These are phyloP conservation scores for Eubasilissa regina DNA, from an alignment of 1,140 invertebrate species.

Conservation along the genomic window DNA sequence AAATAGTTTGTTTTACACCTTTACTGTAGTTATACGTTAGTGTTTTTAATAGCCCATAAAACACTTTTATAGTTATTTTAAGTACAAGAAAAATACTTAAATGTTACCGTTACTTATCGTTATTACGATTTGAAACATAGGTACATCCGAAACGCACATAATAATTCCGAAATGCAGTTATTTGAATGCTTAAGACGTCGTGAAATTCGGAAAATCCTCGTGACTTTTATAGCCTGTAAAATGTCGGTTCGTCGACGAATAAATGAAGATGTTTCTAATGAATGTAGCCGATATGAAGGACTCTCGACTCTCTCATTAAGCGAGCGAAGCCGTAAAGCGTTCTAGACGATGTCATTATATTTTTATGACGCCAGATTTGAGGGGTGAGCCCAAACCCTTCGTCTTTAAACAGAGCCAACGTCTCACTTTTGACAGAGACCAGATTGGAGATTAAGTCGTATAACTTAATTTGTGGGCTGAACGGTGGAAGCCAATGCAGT, in stretches of 20 bases:
- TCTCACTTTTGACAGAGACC: neutral
- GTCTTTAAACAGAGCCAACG: neutral
- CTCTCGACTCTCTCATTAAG: conserved; percentile 3
- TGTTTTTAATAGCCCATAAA: too few species aligned
- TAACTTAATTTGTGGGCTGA: neutral
- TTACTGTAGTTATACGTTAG: too few species aligned
- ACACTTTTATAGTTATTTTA: too few species aligned
- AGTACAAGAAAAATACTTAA: too few species aligned
- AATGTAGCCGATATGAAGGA: conserved; percentile 17
- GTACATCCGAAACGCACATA: too few species aligned
- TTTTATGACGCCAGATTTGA: conserved; percentile 13
- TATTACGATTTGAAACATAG: too few species aligned
- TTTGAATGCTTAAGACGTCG: neutral
- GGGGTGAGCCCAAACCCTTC: neutral
- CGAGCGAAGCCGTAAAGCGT: neutral
- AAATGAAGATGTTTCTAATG: conserved; percentile 9
- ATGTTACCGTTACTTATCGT: too few species aligned
- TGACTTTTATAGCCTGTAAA: conserved; percentile 2
- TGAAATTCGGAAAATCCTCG: neutral
- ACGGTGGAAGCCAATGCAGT: neutral
- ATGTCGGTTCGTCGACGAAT: neutral
- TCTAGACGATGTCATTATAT: conserved; percentile 20
- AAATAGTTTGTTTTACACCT: too few species aligned
- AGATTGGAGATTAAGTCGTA: neutral
- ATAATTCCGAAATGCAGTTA: neutral